phyloP scores from a whole-genome alignment of 2,797 vertebrate species.

The Morus bassanus region DNA sequence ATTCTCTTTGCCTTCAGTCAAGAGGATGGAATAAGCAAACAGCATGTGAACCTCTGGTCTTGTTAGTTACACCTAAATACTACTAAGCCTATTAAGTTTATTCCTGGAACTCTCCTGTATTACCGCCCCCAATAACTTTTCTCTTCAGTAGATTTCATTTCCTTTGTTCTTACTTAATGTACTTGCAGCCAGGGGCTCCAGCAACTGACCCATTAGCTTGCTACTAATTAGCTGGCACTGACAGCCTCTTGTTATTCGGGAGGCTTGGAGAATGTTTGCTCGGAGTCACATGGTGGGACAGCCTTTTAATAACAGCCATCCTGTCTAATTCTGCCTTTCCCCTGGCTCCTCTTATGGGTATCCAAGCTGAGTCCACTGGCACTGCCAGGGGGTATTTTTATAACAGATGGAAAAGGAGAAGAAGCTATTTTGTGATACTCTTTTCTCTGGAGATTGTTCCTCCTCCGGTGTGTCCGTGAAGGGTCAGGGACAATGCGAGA shows the following conservation, averaged over 20 bases:
- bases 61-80: not conserved
- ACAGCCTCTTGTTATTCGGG: not conserved
- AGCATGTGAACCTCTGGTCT: not conserved
- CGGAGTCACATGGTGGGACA: not conserved
- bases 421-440: not conserved
- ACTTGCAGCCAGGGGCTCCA: not conserved
- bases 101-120: conserved; percentile 48
- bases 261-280: not conserved
- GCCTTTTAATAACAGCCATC: not conserved
- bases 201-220: not conserved
- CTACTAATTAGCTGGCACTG: conserved; percentile 62
- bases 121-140: conserved; percentile 9
- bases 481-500: not conserved
- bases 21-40: conserved; percentile 8
- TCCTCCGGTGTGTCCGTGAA: accelerated
- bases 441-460: not conserved
- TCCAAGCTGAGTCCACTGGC: not conserved
- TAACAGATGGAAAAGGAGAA: not conserved
- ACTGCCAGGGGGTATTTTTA: not conserved
- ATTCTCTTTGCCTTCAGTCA: not conserved
- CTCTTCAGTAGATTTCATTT: conserved; percentile 17
- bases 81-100: conserved; percentile 51
- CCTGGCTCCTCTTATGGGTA: not conserved
- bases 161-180: conserved; percentile 61
- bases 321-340: not conserved